Conservation (phyloP, 23 tunicate genomes). For the Phallusia fumigata region DNA sequence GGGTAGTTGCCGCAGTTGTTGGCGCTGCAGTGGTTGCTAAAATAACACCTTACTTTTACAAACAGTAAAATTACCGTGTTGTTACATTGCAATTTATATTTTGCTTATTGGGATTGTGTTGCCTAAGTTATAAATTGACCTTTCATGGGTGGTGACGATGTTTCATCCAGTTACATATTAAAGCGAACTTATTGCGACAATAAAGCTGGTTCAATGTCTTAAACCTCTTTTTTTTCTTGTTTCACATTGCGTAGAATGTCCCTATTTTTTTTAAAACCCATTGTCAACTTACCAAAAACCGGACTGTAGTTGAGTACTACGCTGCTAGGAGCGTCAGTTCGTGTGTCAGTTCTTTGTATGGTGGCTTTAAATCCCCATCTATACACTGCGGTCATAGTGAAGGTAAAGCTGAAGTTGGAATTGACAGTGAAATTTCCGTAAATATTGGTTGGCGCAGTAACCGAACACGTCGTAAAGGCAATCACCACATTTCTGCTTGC, state of each 20-base stretch:
- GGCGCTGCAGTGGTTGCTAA: neutral
- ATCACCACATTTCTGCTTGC: neutral
- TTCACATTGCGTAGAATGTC: too few relatives aligned
- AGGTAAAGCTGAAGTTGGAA: neutral
- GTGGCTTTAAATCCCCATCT: slow-evolving; percentile 5
- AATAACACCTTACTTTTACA: neutral
- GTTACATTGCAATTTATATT: too few relatives aligned
- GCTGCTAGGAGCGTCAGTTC: neutral
- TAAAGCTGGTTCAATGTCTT: too few relatives aligned
- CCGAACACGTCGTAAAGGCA: neutral
- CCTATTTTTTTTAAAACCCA: neutral
- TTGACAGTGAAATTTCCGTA: neutral
- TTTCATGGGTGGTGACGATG: too few relatives aligned
- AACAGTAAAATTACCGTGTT: too few relatives aligned
- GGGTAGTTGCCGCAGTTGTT: neutral
- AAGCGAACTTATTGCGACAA: too few relatives aligned
- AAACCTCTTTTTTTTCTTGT: too few relatives aligned
- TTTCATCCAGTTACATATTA: too few relatives aligned
- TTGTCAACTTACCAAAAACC: neutral
- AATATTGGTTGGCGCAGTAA: neutral
- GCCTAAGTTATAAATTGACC: too few relatives aligned
- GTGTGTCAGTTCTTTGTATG: neutral
- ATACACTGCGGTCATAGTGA: neutral
- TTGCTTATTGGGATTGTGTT: too few relatives aligned
- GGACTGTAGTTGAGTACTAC: neutral